Base-by-base conservation (phyloP, 2,888 invertebrate genomes). In the Lycophotia porphyrea region DNA sequence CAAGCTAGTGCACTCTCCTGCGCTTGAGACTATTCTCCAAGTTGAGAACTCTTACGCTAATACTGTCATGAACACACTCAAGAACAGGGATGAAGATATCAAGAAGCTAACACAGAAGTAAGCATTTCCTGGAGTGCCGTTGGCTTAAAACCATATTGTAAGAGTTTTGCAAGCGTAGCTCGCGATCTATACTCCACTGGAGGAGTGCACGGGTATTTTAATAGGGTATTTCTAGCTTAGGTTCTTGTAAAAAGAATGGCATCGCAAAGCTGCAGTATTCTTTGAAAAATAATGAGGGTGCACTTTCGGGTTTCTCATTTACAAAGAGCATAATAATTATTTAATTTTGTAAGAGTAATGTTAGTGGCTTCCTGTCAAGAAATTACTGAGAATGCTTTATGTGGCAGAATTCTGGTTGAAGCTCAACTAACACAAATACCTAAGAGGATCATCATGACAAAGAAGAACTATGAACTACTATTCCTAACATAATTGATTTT, bases 21-120 rank as follows among this genome's bases (percentile, higher is more conserved):
- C 98, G 0, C 94, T 99, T 39, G 98, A 99, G 91, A 98, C 98
- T 0, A 98, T 99, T 91, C 96, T 99, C 34, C 98, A 98, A 89
- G 97, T 98, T 52, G 99, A 99, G 93, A 98, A 98, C 90, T 97
- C 98, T 24, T 98, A 98, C 93, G 98, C 99, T 0, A 97, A 98
- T 89, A 98, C 98, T 58, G 98, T 99, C 31, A 97, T 97, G 72
- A 97, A 97, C 88, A 97, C 98, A 90, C 97, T 98, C 65, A 96
- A 97, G 78, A 97, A 97, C 87, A 97, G 98, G 91, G 98, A 98
- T 91, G 97, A 97, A 49, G 98, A 98, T 91, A 97, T 98, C 36
- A 96, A 97, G 79, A 96, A 97, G 70, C 94, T 98, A 8, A 98
- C 98, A 47, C 97, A 97, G 85, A 97, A 96, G 98, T 97, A 88